phyloP scores from a whole-genome alignment of 2,797 vertebrate species.

The Lophotriccus pileatus region DNA sequence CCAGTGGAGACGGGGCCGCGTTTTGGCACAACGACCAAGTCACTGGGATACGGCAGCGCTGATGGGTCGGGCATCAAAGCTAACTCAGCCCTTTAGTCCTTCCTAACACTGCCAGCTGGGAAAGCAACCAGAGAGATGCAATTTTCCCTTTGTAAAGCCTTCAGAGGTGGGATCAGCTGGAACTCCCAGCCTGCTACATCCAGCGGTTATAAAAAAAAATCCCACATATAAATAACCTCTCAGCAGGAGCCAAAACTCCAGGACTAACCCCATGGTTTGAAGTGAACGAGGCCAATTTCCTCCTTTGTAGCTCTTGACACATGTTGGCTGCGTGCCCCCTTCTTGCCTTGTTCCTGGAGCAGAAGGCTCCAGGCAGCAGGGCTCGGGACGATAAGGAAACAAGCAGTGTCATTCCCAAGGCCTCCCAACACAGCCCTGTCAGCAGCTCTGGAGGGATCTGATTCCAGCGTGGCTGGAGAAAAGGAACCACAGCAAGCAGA shows the following conservation, averaged over 20 bases:
- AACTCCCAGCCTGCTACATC: constrained; percentile 20
- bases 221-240: constrained; percentile 73
- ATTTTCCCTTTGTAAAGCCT: constrained; percentile 16
- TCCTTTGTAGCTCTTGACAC: constrained; percentile 77
- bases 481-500: constrained; percentile 36
- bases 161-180: constrained; percentile 28
- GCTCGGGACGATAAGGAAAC: constrained; percentile 68
- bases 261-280: constrained; percentile 72
- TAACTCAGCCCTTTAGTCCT: neutral
- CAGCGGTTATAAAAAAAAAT: neutral
- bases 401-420: constrained; percentile 68
- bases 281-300: constrained; percentile 77
- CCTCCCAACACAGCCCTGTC: constrained; percentile 70
- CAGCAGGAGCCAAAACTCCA: constrained; percentile 73
- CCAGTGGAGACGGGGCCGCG: rapidly evolving
- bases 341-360: constrained; percentile 69
- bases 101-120: constrained; percentile 12
- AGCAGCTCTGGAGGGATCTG: constrained; percentile 71
- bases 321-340: constrained; percentile 67
- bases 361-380: constrained; percentile 65
- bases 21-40: neutral
- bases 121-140: constrained; percentile 38
- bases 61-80: constrained; percentile 18
- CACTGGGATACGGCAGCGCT: neutral
- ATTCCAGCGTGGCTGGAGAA: constrained; percentile 61